Evolutionary conservation across 2,113 vertebrate species (phyloP).

Genomic region (Ranitomeya variabilis): DNA sequence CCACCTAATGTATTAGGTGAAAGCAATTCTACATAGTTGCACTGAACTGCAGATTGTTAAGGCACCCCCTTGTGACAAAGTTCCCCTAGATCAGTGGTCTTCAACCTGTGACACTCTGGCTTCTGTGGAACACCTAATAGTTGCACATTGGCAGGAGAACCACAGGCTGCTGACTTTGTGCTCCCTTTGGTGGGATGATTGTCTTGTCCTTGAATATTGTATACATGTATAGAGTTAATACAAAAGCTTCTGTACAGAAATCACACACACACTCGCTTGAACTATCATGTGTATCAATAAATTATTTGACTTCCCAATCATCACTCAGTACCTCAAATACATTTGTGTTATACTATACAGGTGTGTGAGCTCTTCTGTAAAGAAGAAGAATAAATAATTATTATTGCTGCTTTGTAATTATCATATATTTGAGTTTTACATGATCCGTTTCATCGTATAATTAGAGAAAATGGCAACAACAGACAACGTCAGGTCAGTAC

Average conservation of each 20-base stretch:
- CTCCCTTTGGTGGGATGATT: slow-evolving; percentile 4
- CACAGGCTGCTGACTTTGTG: background rate
- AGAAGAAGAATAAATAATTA: background rate
- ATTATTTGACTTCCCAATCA: background rate
- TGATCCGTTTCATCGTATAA: background rate
- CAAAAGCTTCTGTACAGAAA: slow-evolving; percentile 17
- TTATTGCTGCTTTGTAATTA: slow-evolving; percentile 7
- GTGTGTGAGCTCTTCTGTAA: slow-evolving; percentile 4
- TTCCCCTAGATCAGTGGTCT: background rate
- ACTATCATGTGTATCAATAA: slow-evolving; percentile 1
- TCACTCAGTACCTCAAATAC: background rate
- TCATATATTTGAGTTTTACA: background rate
- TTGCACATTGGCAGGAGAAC: background rate
- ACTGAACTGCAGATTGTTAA: background rate
- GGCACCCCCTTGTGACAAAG: background rate
- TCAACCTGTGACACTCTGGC: background rate
- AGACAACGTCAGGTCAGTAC: background rate
- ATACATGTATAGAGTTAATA: slow-evolving; percentile 26
- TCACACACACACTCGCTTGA: slow-evolving; percentile 39
- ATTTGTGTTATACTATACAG: background rate
- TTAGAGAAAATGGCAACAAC: background rate
- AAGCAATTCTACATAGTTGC: background rate
- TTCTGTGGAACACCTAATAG: background rate
- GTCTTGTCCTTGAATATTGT: slow-evolving; percentile 7
- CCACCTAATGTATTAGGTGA: background rate